Conservation (phyloP, 2,888 invertebrate species). For the Myopa testacea region DNA sequence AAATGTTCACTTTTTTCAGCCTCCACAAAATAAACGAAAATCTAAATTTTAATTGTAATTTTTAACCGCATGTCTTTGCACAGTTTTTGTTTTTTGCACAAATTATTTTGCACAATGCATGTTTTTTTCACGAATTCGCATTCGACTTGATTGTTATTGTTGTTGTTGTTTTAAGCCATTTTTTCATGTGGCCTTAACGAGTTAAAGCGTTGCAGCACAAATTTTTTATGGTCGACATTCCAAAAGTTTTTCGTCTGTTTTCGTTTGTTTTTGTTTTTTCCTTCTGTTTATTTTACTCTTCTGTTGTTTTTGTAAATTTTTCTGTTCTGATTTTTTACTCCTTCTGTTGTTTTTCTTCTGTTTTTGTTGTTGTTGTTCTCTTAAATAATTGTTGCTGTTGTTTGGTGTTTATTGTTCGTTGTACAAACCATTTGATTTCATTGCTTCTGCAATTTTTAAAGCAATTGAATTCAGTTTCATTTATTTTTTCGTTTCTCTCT, state of each 20-base stretch:
- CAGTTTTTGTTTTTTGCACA: too few species aligned
- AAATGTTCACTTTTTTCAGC: too few species aligned
- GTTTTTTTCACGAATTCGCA: too few species aligned
- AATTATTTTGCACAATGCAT: too few species aligned
- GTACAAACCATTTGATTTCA: slow-evolving; percentile 20
- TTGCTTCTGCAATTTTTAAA: slow-evolving; percentile 5
- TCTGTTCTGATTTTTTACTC: background rate
- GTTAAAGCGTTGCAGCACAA: too few species aligned
- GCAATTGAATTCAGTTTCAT: slow-evolving; percentile 1
- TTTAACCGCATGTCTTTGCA: too few species aligned
- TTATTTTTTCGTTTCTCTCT: background rate
- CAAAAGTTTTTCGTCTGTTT: background rate
- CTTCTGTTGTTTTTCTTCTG: background rate
- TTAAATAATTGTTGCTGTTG: background rate
- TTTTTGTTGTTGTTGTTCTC: background rate
- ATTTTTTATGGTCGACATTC: too few species aligned
- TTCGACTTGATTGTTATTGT: too few species aligned
- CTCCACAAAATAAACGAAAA: too few species aligned
- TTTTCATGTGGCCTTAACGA: too few species aligned
- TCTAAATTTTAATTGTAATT: too few species aligned
- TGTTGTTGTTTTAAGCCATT: too few species aligned
- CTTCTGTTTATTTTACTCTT: background rate
- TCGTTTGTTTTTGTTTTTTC: background rate
- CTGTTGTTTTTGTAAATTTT: background rate
- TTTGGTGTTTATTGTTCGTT: background rate